These are phyloP conservation scores for Drosophila nasuta DNA, from an alignment of 1,140 invertebrate genomes.

Conservation along the genomic window DNA sequence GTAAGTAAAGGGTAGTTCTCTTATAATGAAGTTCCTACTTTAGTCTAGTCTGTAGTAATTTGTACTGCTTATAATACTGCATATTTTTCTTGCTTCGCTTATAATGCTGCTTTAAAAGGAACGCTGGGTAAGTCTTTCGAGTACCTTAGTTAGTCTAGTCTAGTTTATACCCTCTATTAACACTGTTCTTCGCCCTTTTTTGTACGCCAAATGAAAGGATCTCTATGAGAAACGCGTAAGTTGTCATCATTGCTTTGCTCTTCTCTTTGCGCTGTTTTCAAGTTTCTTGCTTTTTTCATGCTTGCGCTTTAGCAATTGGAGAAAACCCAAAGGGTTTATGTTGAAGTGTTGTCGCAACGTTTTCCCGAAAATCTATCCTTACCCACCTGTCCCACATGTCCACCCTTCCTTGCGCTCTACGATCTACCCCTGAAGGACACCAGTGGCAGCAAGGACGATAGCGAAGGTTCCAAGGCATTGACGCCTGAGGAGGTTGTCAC, in stretches of 20 bases:
- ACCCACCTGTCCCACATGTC: constrained; percentile 76
- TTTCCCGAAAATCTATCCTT: constrained; percentile 77
- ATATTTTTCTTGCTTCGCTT: not conserved
- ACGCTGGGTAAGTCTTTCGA: constrained; percentile 66
- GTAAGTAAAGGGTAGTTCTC: constrained; percentile 49
- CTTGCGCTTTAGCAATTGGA: constrained; percentile 65
- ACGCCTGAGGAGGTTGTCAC: constrained; percentile 89
- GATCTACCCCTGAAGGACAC: constrained; percentile 73
- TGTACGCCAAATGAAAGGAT: constrained; percentile 55
- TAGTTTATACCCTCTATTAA: too few relatives aligned
- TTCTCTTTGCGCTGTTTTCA: constrained; percentile 15
- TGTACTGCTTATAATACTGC: constrained; percentile 6
- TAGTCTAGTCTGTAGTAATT: not conserved
- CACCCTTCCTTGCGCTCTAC: constrained; percentile 74
- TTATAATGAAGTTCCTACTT: not conserved
- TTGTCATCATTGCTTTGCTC: constrained; percentile 1
- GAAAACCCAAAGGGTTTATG: constrained; percentile 66
- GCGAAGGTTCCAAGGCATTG: constrained; percentile 57
- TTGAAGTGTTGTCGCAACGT: constrained; percentile 69
- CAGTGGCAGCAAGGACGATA: constrained; percentile 83
- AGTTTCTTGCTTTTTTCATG: constrained; percentile 34
- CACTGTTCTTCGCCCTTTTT: not conserved
- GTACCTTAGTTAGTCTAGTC: not conserved
- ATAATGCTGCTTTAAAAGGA: constrained; percentile 50
- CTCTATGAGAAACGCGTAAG: constrained; percentile 79